Conservation (phyloP, 2,888 invertebrate species). For the Parelbella ahira region DNA sequence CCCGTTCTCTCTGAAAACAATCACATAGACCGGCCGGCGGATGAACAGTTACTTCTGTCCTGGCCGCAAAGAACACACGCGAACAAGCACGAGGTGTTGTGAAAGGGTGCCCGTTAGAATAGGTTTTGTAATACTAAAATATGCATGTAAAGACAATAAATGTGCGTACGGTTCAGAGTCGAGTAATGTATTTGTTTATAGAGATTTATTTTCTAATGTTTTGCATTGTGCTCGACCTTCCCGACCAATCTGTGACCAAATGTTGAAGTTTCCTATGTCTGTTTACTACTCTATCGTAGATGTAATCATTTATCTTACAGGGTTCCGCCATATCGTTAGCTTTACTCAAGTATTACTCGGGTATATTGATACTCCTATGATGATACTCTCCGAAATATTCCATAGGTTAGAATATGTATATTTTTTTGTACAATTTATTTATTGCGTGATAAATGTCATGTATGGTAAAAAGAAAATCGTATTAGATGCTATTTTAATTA, state of each 20-base stretch:
- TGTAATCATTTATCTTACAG: slow-evolving; percentile 73
- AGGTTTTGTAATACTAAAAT: slow-evolving; percentile 24
- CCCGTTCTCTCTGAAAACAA: slow-evolving; percentile 60
- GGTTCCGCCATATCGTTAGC: slow-evolving; percentile 80
- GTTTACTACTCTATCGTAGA: slow-evolving; percentile 62
- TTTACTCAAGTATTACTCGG: slow-evolving; percentile 77
- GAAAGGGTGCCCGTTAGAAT: slow-evolving; percentile 46
- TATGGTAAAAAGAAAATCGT: too few relatives aligned
- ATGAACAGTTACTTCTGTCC: slow-evolving; percentile 76
- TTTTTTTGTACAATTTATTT: too few relatives aligned
- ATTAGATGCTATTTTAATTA: too few relatives aligned
- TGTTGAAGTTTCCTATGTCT: slow-evolving; percentile 58
- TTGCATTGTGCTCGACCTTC: slow-evolving; percentile 58
- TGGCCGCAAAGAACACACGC: slow-evolving; percentile 70
- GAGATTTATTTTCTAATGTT: slow-evolving; percentile 60
- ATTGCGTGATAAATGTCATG: too few relatives aligned
- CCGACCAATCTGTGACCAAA: slow-evolving; percentile 68
- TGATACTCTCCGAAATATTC: slow-evolving; percentile 65
- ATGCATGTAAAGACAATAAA: slow-evolving; percentile 59
- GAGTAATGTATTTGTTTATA: slow-evolving; percentile 45
- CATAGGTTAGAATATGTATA: slow-evolving; percentile 57
- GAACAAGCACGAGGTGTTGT: slow-evolving; percentile 60
- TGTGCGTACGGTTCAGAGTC: slow-evolving; percentile 56
- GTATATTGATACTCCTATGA: slow-evolving; percentile 54
- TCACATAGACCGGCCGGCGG: slow-evolving; percentile 51